Evolutionary conservation across 2,888 invertebrate species (phyloP), one percentile per base, ranked within the genome.

Genomic region (Spilosoma lubricipeda): DNA sequence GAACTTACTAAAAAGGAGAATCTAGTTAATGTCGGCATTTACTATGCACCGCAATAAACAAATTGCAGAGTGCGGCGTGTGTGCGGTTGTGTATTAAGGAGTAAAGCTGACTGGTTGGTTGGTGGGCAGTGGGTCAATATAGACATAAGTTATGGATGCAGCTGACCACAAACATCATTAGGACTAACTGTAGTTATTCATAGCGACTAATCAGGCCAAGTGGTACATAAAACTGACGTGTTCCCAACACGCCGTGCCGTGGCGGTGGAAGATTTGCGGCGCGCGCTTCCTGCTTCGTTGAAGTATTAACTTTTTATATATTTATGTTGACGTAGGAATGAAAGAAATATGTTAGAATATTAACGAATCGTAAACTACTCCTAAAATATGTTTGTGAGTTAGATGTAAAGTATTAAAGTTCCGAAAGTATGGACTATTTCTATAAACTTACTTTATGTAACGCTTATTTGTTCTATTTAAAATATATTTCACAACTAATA

Each of bases 121-220:
- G 42, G 7, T 45, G 27, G 30, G 13, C 45, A 7, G 48, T 13
- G 20, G 30, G 48, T 67, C 45, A 30, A 67, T 64, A 66, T 27
- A 27, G 42, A 67, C 18, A 45, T 45, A 30, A 42, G 33, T 15
- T 33, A 52, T n/a, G 30, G 30, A 68, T 52, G 68, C 68, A 70
- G 30, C 42, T 42, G 42, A 42, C 63, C 42, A 70, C 42, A 63
- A 63, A 59, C 42, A 63, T 70, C 42, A 59, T 70, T 20, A 42
- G 13, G 18, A 36, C 15, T 45, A 71, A 30, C 48, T 63, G 45
- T 67, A 23, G 45, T 18, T 72, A 72, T 67, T 68, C 59, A 65
- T 74, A 75, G 64, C 77, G 75, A 73, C 45, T 73, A 82, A 77
- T 75, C 48, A 75, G 82, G 82, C 71, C 78, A 75, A 52, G 64